Conservation (phyloP, 2,888 invertebrate species). For the Rhagium mordax region DNA sequence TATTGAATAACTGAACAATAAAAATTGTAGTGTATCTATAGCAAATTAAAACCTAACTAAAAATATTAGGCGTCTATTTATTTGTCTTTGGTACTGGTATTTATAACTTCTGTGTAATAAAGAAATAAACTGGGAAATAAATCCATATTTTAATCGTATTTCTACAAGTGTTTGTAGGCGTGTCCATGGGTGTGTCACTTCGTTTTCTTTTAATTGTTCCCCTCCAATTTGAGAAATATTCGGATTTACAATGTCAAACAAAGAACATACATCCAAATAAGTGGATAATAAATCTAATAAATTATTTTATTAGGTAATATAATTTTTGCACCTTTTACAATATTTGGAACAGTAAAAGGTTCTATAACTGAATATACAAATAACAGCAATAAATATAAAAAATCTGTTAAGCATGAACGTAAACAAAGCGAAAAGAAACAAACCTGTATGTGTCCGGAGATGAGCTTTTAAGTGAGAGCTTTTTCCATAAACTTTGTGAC, state of each 20-base stretch:
- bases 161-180: constrained; percentile 16
- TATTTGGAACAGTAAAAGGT: background rate
- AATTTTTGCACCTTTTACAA: background rate
- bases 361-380: background rate
- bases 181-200: constrained; percentile 1
- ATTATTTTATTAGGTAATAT: background rate
- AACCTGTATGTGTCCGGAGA: constrained; percentile 78
- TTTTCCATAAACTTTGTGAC: constrained; percentile 78
- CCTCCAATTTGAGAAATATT: background rate
- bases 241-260: background rate
- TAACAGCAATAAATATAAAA: background rate
- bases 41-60: no score
- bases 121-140: no score
- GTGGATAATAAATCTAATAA: background rate
- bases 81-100: no score
- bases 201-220: background rate
- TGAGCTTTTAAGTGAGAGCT: constrained; percentile 79
- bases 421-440: constrained; percentile 47
- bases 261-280: background rate
- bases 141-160: background rate
- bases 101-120: no score
- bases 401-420: background rate
- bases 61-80: no score
- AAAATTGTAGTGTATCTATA: no score
- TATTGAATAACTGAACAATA: no score